Conservation (phyloP, 1,140 invertebrate species). For the Drosophila arawakana region DNA sequence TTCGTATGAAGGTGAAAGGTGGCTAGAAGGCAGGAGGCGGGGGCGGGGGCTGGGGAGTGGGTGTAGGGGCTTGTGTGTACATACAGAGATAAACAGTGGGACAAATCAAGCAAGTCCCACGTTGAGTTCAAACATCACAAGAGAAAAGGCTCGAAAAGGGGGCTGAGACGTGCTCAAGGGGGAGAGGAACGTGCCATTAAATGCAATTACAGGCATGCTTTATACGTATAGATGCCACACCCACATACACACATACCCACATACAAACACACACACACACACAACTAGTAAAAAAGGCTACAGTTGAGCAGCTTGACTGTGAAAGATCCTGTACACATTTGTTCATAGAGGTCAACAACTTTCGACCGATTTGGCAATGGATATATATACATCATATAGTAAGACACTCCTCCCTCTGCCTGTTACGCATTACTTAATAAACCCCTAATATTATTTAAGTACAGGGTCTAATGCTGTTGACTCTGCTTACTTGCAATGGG, state of each 20-base stretch:
- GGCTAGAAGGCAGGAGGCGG: not conserved
- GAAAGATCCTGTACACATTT: no score
- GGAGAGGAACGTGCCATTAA: conserved; percentile 52
- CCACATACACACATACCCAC: conserved; percentile 25
- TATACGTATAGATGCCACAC: conserved; percentile 42
- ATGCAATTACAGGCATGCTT: conserved; percentile 73
- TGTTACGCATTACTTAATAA: no score
- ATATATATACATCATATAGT: no score
- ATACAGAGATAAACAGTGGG: conserved; percentile 52
- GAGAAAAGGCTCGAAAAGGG: conserved; percentile 2
- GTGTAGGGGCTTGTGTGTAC: not conserved
- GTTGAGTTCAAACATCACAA: conserved; percentile 30
- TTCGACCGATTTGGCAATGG: no score
- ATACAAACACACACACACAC: conserved; percentile 41
- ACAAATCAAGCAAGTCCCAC: conserved; percentile 64
- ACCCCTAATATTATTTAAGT: not conserved
- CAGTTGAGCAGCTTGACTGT: no score
- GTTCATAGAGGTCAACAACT: no score
- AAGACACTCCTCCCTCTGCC: no score
- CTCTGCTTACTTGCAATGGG: conserved; percentile 87
- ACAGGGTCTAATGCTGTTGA: not conserved
- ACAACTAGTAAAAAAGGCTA: not conserved
- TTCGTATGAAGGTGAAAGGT: not conserved
- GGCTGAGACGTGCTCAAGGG: not conserved
- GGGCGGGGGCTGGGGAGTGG: not conserved